Conservation (phyloP, 2,113 vertebrate species). For the Phodopus roborovskii region DNA sequence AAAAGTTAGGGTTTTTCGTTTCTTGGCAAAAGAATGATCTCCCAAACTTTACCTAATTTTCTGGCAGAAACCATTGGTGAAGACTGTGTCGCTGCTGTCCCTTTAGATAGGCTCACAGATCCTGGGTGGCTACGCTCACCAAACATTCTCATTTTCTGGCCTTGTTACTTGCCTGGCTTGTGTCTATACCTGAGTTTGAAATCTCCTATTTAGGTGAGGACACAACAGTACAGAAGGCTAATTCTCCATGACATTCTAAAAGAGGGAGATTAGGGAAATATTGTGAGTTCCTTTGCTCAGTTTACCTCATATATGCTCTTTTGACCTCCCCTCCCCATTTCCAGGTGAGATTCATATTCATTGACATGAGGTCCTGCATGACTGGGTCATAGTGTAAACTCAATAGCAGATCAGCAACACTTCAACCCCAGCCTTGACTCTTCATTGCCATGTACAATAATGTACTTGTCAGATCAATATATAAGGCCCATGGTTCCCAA, state of each 20-base stretch:
- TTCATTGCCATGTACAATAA: not conserved
- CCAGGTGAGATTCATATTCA: not conserved
- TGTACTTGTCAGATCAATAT: no score
- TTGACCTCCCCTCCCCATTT: not conserved
- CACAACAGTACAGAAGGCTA: not conserved
- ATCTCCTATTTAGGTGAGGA: not conserved
- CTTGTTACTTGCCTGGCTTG: not conserved
- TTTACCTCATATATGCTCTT: not conserved
- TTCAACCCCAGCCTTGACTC: not conserved
- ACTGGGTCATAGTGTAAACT: not conserved
- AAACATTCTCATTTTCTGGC: not conserved
- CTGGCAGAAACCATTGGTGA: not conserved
- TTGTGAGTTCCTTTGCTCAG: not conserved
- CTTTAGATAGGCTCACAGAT: not conserved
- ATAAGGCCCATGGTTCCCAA: not conserved
- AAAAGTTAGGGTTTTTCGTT: constrained; percentile 17
- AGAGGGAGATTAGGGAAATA: not conserved
- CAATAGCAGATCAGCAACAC: not conserved
- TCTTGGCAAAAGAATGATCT: not conserved
- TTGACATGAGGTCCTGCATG: not conserved
- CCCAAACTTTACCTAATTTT: not conserved
- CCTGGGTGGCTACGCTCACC: fast-evolving
- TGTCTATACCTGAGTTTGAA: not conserved
- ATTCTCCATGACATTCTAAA: not conserved
- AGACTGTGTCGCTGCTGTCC: not conserved